These are phyloP conservation scores for Thalpophila matura DNA, from an alignment of 2,888 invertebrate genomes.

Conservation along the genomic window DNA sequence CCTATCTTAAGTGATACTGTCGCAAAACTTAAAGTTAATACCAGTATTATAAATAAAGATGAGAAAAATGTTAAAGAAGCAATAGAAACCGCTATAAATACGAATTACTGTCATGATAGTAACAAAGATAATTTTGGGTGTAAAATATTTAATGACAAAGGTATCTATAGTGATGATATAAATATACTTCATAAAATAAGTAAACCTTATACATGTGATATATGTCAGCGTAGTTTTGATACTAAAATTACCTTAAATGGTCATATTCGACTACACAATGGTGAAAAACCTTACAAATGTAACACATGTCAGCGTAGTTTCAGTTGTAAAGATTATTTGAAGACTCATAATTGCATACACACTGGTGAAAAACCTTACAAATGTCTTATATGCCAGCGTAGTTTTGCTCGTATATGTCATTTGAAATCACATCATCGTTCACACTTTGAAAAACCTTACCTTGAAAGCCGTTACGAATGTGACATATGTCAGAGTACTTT, in stretches of 20 bases:
- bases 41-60: no score
- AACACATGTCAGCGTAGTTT: not conserved
- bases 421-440: not conserved
- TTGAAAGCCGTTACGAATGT: no score
- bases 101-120: no score
- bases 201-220: no score
- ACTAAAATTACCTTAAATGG: not conserved
- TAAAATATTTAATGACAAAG: no score
- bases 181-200: no score
- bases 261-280: not conserved
- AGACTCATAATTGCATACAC: not conserved
- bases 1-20: no score
- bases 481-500: not conserved
- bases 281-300: not conserved
- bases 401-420: not conserved
- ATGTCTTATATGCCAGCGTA: not conserved
- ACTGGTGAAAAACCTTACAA: not conserved
- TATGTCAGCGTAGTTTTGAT: not conserved
- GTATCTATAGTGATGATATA: no score
- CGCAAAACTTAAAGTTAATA: no score
- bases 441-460: not conserved
- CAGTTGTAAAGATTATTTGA: not conserved
- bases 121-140: no score
- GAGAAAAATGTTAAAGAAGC: no score
- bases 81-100: no score